These are phyloP conservation scores for Umimayanthus kanabou DNA, from an alignment of 92 coral and sea anemone species.

Conservation along the genomic window DNA sequence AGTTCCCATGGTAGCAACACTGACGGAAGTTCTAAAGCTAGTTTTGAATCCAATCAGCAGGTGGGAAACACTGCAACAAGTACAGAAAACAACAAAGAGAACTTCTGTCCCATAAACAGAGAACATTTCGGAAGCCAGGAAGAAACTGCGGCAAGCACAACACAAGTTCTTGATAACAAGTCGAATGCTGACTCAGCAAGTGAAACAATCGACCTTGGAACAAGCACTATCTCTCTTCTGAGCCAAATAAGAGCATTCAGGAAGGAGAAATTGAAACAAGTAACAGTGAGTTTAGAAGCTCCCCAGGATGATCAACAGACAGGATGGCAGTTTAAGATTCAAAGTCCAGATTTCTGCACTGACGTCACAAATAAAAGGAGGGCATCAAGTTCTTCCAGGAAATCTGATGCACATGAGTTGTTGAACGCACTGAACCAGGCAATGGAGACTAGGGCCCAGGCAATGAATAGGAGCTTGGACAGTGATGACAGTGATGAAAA, in stretches of 20 bases:
- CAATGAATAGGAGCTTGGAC: constrained; percentile 50
- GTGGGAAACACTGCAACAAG: background rate
- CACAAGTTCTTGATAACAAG: background rate
- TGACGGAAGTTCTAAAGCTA: background rate
- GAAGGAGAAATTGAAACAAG: constrained; percentile 19
- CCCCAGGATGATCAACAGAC: background rate
- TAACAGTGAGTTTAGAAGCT: background rate
- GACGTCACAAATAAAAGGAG: background rate
- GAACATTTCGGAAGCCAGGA: background rate
- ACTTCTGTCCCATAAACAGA: background rate
- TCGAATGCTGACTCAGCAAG: background rate
- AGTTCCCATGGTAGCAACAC: background rate
- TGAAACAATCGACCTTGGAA: background rate
- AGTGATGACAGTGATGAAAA: constrained; percentile 60
- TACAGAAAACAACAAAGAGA: background rate
- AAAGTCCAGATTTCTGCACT: constrained; percentile 1
- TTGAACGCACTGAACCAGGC: constrained; percentile 47
- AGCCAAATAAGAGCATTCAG: constrained; percentile 50
- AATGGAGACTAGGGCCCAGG: constrained; percentile 61
- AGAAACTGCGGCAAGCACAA: background rate
- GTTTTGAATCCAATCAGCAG: background rate
- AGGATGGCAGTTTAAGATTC: background rate
- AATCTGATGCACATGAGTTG: constrained; percentile 38
- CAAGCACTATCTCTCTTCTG: constrained; percentile 36
- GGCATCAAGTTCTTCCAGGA: constrained; percentile 5